Percentiles rank a stretch among this genome's conserved stretches.
phyloP scores from a whole-genome alignment of 2,888 invertebrate species.

The Stegana nigrithorax region DNA sequence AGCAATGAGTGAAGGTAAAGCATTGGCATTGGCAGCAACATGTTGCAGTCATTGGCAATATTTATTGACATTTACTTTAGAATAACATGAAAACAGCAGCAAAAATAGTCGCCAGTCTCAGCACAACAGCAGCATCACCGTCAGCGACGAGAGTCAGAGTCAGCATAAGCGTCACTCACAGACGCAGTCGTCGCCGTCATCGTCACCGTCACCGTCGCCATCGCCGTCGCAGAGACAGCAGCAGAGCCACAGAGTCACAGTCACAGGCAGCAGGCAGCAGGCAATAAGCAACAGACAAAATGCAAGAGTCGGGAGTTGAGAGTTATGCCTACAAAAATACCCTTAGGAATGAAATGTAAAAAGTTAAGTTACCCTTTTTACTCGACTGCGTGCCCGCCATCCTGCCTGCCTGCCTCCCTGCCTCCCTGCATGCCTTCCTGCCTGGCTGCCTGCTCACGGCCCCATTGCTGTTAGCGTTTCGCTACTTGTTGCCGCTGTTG shows the following conservation, averaged over 20 bases:
- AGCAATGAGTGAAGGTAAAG: background rate
- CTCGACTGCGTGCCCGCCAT: background rate
- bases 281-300: no score
- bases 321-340: conserved; percentile 14
- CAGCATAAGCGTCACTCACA: conserved; percentile 11
- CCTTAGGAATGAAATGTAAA: conserved; percentile 17
- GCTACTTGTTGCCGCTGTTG: conserved; percentile 13
- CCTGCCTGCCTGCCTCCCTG: conserved; percentile 12
- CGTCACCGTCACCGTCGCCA: no score
- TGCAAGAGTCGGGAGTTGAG: no score
- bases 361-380: conserved; percentile 18
- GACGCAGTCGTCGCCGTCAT: no score
- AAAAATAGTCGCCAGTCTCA: no score
- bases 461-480: background rate
- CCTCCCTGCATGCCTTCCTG: background rate
- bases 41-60: conserved; percentile 46
- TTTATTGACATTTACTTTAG: conserved; percentile 57
- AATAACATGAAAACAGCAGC: conserved; percentile 32
- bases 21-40: conserved; percentile 18
- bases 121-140: conserved; percentile 32
- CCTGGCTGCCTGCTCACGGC: background rate
- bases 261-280: no score
- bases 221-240: no score
- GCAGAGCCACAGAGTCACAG: background rate
- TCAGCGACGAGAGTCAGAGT: conserved; percentile 13